Base-by-base conservation (phyloP, 2,888 invertebrate species). In the Cyclophora punctaria region DNA sequence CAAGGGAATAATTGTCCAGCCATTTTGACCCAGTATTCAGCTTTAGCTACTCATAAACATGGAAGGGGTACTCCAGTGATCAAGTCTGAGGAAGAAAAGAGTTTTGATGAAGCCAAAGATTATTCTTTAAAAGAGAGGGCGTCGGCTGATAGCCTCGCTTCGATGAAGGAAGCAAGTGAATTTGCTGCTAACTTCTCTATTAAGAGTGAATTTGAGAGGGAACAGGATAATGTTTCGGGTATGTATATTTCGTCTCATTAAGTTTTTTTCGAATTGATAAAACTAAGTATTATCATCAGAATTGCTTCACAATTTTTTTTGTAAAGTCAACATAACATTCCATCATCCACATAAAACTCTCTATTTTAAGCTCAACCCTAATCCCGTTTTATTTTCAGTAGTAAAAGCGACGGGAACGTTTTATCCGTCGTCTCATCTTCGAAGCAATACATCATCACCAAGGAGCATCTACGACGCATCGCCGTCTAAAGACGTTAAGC, bases 381-480 rank as follows among this genome's bases (percentile, higher is more conserved):
- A 20, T 20, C 20, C 20, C 20, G 20, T 37, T 37, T 80, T 84
- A 52, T 72, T 93, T 93, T 89, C 92, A 95, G 94, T 96, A 91
- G 95, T 96, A 90, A 96, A 96, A 93, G 95, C 96, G 85, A 93
- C 95, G 73, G 96, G 96, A 83, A 96, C 96, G 81, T 96, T 95
- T 90, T 96, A 95, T 89, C 96, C 96, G 75, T 92, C 95, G 69
- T 94, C 93, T 66, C 88, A 89, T 54, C 80, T 88, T 73, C 77
- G 91, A 75, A 89, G 89, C 83, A 89, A 90, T 63, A 78, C 90
- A 52, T 89, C 88, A 60, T 87, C 90, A 66, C 86, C 90, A 49
- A 78, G 91, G 69, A 89, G 89, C 65, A 84, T 84, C 56, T 90
- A 90, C 74, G 90, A 90, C 62, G 84, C 83, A 40, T 83, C 85